Base-by-base conservation (phyloP, 92 coral and sea anemone genomes). In the Hydrozoanthus gracilis region DNA sequence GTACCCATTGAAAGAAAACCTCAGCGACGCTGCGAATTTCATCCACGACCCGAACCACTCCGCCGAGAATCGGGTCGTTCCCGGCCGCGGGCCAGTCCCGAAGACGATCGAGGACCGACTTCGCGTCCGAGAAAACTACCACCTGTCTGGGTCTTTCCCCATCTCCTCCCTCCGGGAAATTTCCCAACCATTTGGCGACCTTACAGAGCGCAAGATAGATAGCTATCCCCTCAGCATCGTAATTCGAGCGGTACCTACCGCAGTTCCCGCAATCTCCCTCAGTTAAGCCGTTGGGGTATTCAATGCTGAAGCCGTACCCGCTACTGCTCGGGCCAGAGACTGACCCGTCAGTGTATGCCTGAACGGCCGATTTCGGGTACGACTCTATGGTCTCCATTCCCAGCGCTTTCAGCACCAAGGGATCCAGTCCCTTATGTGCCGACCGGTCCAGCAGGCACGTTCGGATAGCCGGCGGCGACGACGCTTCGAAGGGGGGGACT, bases 61-160 rank as follows among this genome's bases (percentile, higher is more conserved):
- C 71, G 20, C 71, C 35, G 71, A 66, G 71, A 66, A 66, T 14
- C 71, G 71, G 71, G 71, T 66, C 71, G 71, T 66, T n/a, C 71
- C 71, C 71, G 71, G 71, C 71, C 71, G 2, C 39, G 71, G 35
- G 71, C 71, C 71, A 66, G 71, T 66, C 71, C 71, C 71, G 71
- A 66, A 66, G 71, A n/a, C 71, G 71, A 66, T 66, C 71, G 71
- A 66, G 71, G 71, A 66, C 17, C 71, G 60, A 54, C 71, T 66
- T 4, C 20, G 71, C 71, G 71, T 66, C 71, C 71, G 71, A 66
- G 71, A 66, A 66, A 66, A 66, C 71, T 66, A 14, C 71, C 71
- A 66, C n/a, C 60, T 66, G 71, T 66, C 71, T 66, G 71, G 71
- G 71, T 66, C 71, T 66, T 66, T 66, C 71, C 71, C 71, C 71